Base-by-base conservation (phyloP, 2,113 vertebrate species). In the Corvus moneduloides region DNA sequence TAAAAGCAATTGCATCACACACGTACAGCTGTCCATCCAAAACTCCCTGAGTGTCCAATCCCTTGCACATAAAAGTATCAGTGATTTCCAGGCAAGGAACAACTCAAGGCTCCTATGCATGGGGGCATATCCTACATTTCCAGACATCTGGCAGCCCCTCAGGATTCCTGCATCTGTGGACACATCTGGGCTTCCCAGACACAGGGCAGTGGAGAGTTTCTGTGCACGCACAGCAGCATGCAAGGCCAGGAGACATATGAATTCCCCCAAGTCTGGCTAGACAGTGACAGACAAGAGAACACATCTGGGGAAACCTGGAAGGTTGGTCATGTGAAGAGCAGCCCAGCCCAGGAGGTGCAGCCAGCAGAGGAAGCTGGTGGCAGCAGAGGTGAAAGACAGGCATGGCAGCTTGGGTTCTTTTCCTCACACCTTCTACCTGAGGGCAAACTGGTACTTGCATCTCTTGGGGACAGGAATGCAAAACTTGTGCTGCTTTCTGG, bases 101-200 rank as follows among this genome's bases (percentile, higher is more conserved):
- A 83, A 58, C 71, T 69, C 72, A 66, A 61, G 66, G 66, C 58
- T 87, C 55, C 79, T 66, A 63, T 78, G 84, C 73, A 95, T 87
- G 91, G 41, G 86, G 95, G 94, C 94, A 97, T 56, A 92, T 62
- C 68, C 83, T 77, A 63, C 56, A 48, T 68, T 95, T 95, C 91
- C 91, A 97, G 91, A 94, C 46, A 2, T 81, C 84, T 96, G 95
- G 89, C 94, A 90, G 68, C 22, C 13, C 15, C 2, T 78, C 76
- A 81, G 48, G 56, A 94, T 94, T 96, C 93, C 73, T 89, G 80
- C 94, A 92, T 91, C 69, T 94, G 91, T 63, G 72, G 84, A 93
- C 73, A 72, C 86, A 96, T 87, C 83, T 94, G 94, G 93, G 61
- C 48, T 84, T 84, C 69, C 59, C 91, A 96, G 93, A 75, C 75